phyloP scores from a whole-genome alignment of 2,113 vertebrate genomes.

The Halichoerus grypus region DNA sequence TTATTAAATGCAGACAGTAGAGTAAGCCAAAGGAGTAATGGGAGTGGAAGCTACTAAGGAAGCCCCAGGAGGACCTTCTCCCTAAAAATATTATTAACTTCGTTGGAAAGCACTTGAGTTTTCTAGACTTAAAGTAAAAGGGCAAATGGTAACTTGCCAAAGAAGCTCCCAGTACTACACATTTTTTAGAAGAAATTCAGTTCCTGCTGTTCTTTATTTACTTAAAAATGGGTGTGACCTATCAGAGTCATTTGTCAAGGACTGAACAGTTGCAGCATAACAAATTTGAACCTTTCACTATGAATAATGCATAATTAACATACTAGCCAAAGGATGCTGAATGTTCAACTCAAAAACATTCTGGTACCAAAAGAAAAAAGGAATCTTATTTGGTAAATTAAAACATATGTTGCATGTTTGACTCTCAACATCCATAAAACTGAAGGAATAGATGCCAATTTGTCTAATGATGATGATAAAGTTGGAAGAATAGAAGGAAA shows the following conservation, averaged over 20 bases:
- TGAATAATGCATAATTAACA: conserved; percentile 80
- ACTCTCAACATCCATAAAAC: conserved; percentile 74
- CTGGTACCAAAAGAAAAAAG: conserved; percentile 72
- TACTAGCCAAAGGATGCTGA: conserved; percentile 46
- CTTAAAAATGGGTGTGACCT: conserved; percentile 74
- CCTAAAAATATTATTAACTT: conserved; percentile 39
- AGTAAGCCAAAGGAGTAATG: not conserved
- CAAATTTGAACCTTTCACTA: conserved; percentile 81
- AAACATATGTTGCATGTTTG: conserved; percentile 77
- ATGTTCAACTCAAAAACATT: conserved; percentile 42
- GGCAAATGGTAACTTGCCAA: conserved; percentile 59
- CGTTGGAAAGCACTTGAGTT: conserved; percentile 57
- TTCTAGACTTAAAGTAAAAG: conserved; percentile 62
- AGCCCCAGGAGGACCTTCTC: not conserved
- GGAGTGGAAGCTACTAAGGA: not conserved
- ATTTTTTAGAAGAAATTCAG: conserved; percentile 62
- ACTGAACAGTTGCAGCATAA: conserved; percentile 77
- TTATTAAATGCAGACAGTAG: conserved; percentile 9
- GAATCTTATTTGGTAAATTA: conserved; percentile 73
- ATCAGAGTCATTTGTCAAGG: conserved; percentile 74
- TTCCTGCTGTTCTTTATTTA: conserved; percentile 67
- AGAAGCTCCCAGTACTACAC: conserved; percentile 63
- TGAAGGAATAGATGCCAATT: conserved; percentile 64
- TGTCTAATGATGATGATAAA: conserved; percentile 69
- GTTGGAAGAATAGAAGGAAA: not conserved